Percentiles rank a stretch among this genome's conserved stretches.
phyloP scores from a whole-genome alignment of 2,113 vertebrate genomes.

The Zootoca vivipara region DNA sequence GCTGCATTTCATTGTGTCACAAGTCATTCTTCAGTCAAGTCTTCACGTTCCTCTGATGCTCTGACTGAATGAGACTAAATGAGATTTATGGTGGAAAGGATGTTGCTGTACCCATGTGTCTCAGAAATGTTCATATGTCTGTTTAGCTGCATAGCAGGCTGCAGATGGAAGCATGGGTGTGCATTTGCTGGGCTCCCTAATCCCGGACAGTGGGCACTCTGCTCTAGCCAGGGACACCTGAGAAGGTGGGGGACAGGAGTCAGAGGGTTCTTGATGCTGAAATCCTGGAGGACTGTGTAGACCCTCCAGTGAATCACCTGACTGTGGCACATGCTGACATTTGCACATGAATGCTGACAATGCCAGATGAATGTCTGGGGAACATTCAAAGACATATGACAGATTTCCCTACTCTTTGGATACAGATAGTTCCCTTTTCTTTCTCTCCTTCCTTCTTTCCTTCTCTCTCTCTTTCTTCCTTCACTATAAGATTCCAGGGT shows the following conservation, averaged over 20 bases:
- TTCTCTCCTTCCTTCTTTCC: no score
- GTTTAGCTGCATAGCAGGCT: neutral
- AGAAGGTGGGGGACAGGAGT: neutral
- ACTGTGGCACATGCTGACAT: neutral
- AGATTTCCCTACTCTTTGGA: neutral
- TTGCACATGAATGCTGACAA: neutral
- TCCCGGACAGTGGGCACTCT: neutral
- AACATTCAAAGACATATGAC: neutral
- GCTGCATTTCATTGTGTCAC: conserved; percentile 40
- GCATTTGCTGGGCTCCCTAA: neutral
- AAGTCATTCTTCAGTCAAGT: neutral
- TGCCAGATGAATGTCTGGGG: neutral
- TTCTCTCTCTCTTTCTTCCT: no score
- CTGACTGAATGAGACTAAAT: no score
- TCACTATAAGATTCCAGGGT: no score
- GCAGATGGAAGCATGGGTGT: neutral
- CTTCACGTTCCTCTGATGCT: no score
- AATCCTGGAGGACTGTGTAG: neutral
- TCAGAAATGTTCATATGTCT: conserved; percentile 31
- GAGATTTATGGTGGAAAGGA: no score
- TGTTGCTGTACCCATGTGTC: conserved; percentile 27
- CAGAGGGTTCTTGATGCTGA: neutral
- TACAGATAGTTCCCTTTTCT: no score
- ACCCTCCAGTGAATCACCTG: neutral
- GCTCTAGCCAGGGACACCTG: neutral